Base-by-base conservation (phyloP, 2,113 vertebrate genomes). In the Mesembrinibis cayennensis region DNA sequence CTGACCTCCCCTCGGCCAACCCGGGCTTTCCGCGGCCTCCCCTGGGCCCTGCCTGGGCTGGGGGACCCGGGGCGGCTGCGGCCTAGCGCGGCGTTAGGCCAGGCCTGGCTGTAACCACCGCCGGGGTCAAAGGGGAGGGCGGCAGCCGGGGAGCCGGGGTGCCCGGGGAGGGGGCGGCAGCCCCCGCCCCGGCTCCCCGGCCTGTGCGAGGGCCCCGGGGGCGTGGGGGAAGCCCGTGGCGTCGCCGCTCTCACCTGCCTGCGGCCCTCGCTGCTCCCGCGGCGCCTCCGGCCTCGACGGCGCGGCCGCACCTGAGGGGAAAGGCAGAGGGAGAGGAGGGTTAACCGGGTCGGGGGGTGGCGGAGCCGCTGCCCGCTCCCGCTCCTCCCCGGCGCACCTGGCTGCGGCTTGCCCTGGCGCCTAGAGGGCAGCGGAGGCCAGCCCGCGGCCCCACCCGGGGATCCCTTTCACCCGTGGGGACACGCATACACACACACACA, bases 241-340 rank as follows among this genome's bases (percentile, higher is more conserved):
- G 25, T 10, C 71, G 87, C 80, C 38, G 61, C 74, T 76, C 96
- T 96, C 95, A 97, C 95, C 96, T 97, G 83, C 47, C 61, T 12
- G 49, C 8, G 6, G 66, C 42, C 16, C 58, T 36, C 13, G 67
- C 80, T 55, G 86, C 49, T 94, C 76, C 79, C 45, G 4, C 16
- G 71, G 26, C 5, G 6, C 38, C 82, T 94, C 52, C 26, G 10
- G 32, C 79, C 85, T 82, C 89, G 74, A 95, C 86, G 66, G 82
- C 11, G 11, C 11, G 20, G 67, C 47, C 38, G 2, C 50, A 85
- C 89, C 93, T 94, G 91, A 3, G 13, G 82, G 61, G 17, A 77
- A 34, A 70, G 49, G 56, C 77, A 87, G 23, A 70, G 47, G 50
- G 27, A 59, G 42, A 45, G 44, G 29, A 7, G 50, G 63, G 80